Evolutionary conservation across 2,113 vertebrate species (phyloP).

Genomic region (Sterna hirundo): DNA sequence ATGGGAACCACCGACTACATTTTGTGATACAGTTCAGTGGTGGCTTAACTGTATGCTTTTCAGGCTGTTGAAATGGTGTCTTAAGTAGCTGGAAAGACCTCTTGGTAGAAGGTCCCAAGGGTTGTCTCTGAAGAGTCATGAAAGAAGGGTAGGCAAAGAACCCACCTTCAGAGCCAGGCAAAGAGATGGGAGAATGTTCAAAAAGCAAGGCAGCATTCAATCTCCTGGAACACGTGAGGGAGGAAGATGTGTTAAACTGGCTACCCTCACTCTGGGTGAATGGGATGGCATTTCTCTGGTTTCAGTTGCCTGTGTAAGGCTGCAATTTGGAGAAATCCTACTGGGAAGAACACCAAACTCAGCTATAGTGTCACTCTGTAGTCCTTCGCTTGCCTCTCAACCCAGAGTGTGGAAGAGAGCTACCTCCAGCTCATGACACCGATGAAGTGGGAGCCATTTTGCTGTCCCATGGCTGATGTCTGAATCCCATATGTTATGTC

Average conservation of each 20-base stretch:
- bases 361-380: background rate
- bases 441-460: background rate
- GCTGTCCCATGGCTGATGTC: background rate
- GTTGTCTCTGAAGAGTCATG: background rate
- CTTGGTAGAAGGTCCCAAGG: background rate
- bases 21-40: background rate
- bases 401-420: background rate
- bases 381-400: background rate
- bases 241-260: background rate
- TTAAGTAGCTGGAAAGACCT: background rate
- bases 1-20: background rate
- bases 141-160: background rate
- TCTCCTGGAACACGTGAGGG: background rate
- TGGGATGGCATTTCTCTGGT: background rate
- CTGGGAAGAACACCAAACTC: background rate
- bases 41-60: background rate
- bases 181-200: background rate
- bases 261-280: background rate
- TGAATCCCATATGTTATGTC: accelerated
- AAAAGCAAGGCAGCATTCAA: background rate
- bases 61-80: background rate
- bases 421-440: background rate
- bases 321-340: background rate
- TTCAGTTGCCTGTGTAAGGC: background rate
- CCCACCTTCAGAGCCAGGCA: background rate